Evolutionary conservation across 1,140 invertebrate species (phyloP), one percentile per base, ranked within the genome.

Genomic region (Sinonovacula constricta): DNA sequence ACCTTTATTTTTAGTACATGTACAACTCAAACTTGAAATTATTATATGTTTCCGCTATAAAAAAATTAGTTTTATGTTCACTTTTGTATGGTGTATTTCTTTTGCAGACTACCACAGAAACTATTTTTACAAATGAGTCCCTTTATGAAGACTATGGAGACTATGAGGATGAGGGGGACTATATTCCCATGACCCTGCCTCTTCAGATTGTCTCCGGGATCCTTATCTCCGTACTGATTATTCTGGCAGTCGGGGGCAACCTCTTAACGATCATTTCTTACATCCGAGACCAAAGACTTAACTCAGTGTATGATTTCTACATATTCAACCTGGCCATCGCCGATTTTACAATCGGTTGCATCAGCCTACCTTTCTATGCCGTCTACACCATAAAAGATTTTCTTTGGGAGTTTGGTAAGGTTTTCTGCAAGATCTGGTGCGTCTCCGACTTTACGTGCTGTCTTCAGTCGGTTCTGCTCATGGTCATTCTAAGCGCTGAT

Each of bases 311-410:
- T 59, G 88, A 89, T 69, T 80, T 86, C n/a, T 88, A 88, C 59
- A 74, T 89, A 12, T 70, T 86, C 7, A 86, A 88, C 68, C 76
- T 88, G 24, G 87, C 87, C 14, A 60, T 88, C 7, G 81, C 86
- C 0, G 88, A 89, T 63, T 51, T 88, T 3, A 54, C 83, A 0
- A 77, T 89, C n/a, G 86, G 86, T 1, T 10, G 70, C 14, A 65
- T 86, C 31, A 87, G 85, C 76, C 84, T 87, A 83, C 72, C 78
- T 0, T 71, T 88, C 15, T 84, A 88, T 51, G 74, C 81, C 7
- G 74, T 82, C 1, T 81, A 83, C 49, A 87, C 81, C 0, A 34
- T 82, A 0, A 49, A 54, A 5, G 39, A 39, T 12, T 66, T 80
- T 26, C 24, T 7, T 0, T 88, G 87, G 87, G 76, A 77, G 1